These are phyloP conservation scores for Brachionus plicatilis DNA, from an alignment of 1,140 invertebrate genomes.

Conservation along the genomic window DNA sequence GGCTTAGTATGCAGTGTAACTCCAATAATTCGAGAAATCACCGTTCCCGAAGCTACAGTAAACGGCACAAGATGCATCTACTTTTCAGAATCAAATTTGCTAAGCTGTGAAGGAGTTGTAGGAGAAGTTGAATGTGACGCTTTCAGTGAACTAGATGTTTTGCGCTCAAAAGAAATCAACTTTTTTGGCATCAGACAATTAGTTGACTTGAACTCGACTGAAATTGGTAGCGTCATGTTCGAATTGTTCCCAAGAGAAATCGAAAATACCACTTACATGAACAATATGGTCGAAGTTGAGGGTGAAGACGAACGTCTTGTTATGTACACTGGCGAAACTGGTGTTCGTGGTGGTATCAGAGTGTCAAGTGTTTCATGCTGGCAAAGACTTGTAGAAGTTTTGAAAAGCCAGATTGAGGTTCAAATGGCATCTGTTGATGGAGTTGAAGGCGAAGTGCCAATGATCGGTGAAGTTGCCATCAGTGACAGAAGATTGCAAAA, in stretches of 20 bases:
- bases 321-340: constrained; percentile 7
- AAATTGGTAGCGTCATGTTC: background rate
- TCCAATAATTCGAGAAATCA: background rate
- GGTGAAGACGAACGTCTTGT: background rate
- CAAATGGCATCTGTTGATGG: background rate
- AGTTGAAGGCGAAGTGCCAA: background rate
- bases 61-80: constrained; percentile 11
- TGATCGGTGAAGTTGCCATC: background rate
- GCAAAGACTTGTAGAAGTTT: constrained; percentile 1
- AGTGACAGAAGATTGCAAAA: constrained; percentile 25
- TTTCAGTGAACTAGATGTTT: background rate
- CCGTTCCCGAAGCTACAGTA: background rate
- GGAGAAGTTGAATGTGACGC: constrained; percentile 38
- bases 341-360: background rate
- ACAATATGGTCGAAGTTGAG: background rate
- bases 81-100: background rate
- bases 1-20: background rate
- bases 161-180: background rate
- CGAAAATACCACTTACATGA: constrained; percentile 21
- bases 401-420: background rate
- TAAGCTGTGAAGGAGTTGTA: background rate
- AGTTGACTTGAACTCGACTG: background rate
- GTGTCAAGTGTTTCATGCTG: constrained; percentile 14
- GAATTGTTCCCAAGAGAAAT: background rate
- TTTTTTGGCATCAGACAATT: constrained; percentile 16